These are phyloP conservation scores for Gasteruption jaculator DNA, from an alignment of 2,888 invertebrate genomes.

Conservation along the genomic window DNA sequence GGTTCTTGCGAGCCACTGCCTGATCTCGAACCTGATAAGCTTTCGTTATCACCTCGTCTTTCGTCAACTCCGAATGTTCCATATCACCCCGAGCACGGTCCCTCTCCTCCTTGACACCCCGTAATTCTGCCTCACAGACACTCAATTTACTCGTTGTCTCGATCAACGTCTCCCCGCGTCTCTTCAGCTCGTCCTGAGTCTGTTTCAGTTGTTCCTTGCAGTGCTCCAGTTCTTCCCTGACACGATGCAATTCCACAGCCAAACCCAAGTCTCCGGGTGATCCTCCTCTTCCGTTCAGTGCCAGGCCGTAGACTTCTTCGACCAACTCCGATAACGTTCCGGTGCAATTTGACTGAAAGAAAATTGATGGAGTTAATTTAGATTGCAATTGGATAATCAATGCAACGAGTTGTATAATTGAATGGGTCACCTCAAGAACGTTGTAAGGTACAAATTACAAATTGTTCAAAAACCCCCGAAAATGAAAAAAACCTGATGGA, in stretches of 20 bases:
- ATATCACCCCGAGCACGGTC: constrained; percentile 76
- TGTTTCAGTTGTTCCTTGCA: constrained; percentile 72
- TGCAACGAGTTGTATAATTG: not conserved
- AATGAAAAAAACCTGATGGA: no score
- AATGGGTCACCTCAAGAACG: no score
- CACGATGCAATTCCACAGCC: constrained; percentile 69
- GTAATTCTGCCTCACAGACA: constrained; percentile 76
- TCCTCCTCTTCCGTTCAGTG: constrained; percentile 40
- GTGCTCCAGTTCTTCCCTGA: constrained; percentile 73
- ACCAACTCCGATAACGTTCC: constrained; percentile 68
- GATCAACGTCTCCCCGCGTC: constrained; percentile 73
- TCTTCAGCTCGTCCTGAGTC: constrained; percentile 74
- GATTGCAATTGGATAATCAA: not conserved
- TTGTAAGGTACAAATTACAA: no score
- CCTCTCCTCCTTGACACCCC: constrained; percentile 77
- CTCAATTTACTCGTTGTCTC: constrained; percentile 76
- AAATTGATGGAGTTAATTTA: not conserved
- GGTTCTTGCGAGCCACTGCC: constrained; percentile 70
- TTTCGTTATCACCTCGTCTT: constrained; percentile 77
- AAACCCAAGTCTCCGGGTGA: constrained; percentile 56
- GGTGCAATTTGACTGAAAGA: constrained; percentile 47
- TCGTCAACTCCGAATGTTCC: constrained; percentile 67
- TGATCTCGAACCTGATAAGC: constrained; percentile 83
- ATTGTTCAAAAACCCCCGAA: no score
- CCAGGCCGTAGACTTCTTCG: constrained; percentile 68